phyloP scores from a whole-genome alignment of 2,113 vertebrate species.

The Bos indicus region DNA sequence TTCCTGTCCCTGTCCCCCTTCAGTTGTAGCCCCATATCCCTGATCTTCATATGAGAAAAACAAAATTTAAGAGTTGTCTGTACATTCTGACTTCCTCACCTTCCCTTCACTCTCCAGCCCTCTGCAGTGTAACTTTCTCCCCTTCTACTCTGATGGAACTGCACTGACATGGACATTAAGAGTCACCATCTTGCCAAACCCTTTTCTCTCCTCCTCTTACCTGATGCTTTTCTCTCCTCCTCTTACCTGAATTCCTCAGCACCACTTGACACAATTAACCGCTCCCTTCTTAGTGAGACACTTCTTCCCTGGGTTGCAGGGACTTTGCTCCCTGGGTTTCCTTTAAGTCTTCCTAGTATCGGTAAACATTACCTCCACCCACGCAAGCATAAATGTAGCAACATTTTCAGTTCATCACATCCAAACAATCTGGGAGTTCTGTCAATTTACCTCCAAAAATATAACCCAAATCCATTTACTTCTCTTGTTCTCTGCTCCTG shows the following conservation, averaged over 20 bases:
- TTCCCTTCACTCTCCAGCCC: background rate
- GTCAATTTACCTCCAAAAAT: background rate
- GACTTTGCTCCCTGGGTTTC: background rate
- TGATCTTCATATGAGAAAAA: background rate
- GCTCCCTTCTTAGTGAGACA: background rate
- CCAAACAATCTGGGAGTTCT: background rate
- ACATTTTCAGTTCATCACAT: background rate
- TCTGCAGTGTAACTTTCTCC: background rate
- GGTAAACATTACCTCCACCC: background rate
- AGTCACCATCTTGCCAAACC: background rate
- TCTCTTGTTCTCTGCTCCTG: background rate
- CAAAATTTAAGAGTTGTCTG: background rate
- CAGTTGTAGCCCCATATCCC: background rate
- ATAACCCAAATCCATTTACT: background rate
- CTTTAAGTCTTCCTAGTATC: background rate
- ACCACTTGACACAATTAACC: background rate
- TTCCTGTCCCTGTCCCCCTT: background rate
- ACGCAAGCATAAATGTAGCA: background rate
- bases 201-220: background rate
- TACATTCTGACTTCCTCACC: background rate
- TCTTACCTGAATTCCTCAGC: background rate
- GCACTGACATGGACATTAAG: background rate
- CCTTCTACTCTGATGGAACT: background rate
- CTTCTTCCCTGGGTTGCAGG: background rate
- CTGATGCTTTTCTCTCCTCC: background rate